Evolutionary conservation across 2,113 vertebrate genomes (phyloP), one percentile per base, ranked within the genome.

Genomic region (Otus sunia): DNA sequence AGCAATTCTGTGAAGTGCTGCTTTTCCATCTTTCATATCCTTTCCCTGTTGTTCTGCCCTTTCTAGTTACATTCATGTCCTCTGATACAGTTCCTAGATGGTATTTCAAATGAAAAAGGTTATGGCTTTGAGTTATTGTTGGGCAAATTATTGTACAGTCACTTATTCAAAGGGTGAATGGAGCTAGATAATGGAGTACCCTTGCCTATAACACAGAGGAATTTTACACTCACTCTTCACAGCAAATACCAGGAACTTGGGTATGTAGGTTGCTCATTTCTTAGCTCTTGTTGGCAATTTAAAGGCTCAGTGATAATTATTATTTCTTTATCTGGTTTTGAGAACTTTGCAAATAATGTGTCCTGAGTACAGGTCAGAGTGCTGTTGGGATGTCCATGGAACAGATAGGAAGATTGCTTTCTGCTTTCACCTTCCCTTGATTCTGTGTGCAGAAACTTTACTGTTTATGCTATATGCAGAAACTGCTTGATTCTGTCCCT

Each of bases 361-460:
- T 62, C 36, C 22, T 1, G 4, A 39, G 13, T 29, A 39, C 0
- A 0, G 25, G 19, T 62, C 37, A 12, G 53, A 34, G 15, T 23
- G 59, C 34, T 58, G 30, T 36, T 62, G 41, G 30, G 59, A 41
- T 56, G 16, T 36, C 60, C 9, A 3, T 0, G 2, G 55, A 74
- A 64, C 27, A 74, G 16, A 15, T 1, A 53, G 27, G 26, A 66
- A 50, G 10, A 55, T 50, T 30, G 53, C 14, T 32, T 64, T 69
- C 74, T 37, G 37, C 29, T 88, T 66, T 59, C 23, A 36, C 27
- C 34, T 73, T 49, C 29, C 32, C 20, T 77, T 2, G 1, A 11
- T 36, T 49, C 41, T 41, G 3, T 37, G 11, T 30, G 41, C 10
- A 47, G 23, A 53, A 29, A 41, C 52, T 60, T 43, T 43, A 27